These are phyloP conservation scores for Mya arenaria DNA, from an alignment of 1,140 invertebrate genomes.

Conservation along the genomic window DNA sequence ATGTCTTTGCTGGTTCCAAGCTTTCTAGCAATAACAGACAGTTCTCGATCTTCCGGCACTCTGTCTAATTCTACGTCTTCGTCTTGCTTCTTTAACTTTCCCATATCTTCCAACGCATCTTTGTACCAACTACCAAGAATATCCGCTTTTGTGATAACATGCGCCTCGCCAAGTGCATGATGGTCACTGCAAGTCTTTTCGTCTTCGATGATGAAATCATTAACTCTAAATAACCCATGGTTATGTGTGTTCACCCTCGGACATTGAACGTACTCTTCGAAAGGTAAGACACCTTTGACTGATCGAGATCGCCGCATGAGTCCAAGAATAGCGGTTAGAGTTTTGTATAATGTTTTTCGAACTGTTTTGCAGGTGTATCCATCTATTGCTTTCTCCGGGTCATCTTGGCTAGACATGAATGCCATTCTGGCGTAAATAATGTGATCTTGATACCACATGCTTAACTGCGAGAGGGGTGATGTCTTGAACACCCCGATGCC, in stretches of 20 bases:
- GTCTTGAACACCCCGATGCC: neutral
- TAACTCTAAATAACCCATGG: slow-evolving; percentile 15
- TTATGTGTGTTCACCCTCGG: neutral
- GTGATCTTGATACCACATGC: slow-evolving; percentile 25
- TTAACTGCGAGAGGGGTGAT: neutral
- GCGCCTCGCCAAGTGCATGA: no score
- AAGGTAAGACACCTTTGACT: slow-evolving; percentile 1
- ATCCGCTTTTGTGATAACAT: no score
- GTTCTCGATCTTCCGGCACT: no score
- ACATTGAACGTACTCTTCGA: slow-evolving; percentile 41
- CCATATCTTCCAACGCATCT: no score
- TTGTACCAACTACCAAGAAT: no score
- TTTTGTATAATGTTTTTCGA: neutral
- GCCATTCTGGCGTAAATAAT: slow-evolving; percentile 26
- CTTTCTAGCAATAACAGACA: no score
- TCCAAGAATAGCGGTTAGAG: neutral
- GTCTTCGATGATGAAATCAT: slow-evolving; percentile 6
- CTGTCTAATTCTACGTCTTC: no score
- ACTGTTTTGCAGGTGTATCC: neutral
- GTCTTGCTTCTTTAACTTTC: no score
- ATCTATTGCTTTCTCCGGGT: neutral
- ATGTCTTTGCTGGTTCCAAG: no score
- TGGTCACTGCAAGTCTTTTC: no score
- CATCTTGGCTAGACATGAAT: neutral
- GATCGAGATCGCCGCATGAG: neutral